A percentile compares a stretch with the other conserved stretches of the same genome.
phyloP scores from a whole-genome alignment of 2,113 vertebrate species.

The Nothobranchius furzeri region DNA sequence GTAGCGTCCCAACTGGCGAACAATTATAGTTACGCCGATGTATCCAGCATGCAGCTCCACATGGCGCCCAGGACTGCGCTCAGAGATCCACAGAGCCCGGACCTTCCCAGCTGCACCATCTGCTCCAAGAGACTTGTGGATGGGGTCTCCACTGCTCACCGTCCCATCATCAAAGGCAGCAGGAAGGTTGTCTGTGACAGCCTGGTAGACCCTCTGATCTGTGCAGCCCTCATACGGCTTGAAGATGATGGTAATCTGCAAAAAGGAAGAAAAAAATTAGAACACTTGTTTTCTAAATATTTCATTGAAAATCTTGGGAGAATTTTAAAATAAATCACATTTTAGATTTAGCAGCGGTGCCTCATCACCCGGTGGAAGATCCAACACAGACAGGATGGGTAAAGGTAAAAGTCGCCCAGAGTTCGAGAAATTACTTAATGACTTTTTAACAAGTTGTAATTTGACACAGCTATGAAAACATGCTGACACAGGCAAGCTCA shows the following conservation, averaged over 20 bases:
- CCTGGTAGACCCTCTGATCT: constrained; percentile 97
- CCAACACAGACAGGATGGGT: background rate
- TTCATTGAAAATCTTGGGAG: background rate
- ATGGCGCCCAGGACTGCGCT: constrained; percentile 83
- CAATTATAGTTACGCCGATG: constrained; percentile 89
- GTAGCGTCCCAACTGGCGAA: constrained; percentile 91
- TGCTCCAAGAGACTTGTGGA: constrained; percentile 65
- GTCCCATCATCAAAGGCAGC: constrained; percentile 95
- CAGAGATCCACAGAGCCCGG: constrained; percentile 84
- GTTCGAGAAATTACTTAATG: constrained; percentile 61
- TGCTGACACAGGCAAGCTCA: constrained; percentile 33
- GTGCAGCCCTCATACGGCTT: constrained; percentile 93
- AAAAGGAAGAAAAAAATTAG: background rate
- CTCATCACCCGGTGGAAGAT: background rate
- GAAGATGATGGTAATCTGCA: constrained; percentile 94
- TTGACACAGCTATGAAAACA: constrained; percentile 73
- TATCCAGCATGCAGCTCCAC: constrained; percentile 91
- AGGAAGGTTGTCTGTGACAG: constrained; percentile 90
- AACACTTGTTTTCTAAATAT: too few relatives aligned
- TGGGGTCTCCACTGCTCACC: constrained; percentile 78
- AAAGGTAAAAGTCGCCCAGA: constrained; percentile 11
- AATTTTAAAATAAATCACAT: background rate
- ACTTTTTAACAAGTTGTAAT: constrained; percentile 73
- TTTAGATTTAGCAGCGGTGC: background rate
- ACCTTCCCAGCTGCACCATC: constrained; percentile 81